Conservation (phyloP, 2,113 vertebrate species). For the Mormyrus lacerda region DNA sequence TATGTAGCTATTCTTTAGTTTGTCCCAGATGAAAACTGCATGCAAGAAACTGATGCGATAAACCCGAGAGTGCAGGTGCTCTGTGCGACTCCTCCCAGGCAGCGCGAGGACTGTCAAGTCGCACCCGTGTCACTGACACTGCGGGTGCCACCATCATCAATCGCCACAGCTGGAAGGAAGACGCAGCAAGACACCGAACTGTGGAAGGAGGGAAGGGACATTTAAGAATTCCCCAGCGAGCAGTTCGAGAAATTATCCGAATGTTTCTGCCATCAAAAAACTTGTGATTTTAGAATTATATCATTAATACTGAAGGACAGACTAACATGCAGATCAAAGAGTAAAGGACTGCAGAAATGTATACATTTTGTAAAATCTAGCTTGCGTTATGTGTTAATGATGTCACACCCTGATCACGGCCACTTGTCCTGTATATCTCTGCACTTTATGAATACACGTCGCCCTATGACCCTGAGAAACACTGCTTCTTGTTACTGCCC, state of each 20-base stretch:
- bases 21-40: neutral
- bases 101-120: slow-evolving; percentile 31
- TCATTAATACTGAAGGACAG: no score
- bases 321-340: neutral
- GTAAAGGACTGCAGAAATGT: neutral
- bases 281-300: neutral
- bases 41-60: neutral
- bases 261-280: neutral
- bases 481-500: neutral
- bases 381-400: neutral
- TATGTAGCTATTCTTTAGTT: neutral
- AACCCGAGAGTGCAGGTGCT: neutral
- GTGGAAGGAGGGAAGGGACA: neutral
- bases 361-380: neutral
- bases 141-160: slow-evolving; percentile 41
- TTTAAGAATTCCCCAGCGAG: neutral
- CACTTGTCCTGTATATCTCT: neutral
- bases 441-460: neutral
- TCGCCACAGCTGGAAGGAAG: slow-evolving; percentile 32
- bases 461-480: neutral
- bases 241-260: neutral
- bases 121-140: slow-evolving; percentile 37
- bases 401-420: neutral
- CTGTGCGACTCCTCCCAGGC: neutral
- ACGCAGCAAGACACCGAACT: slow-evolving; percentile 22